phyloP scores from a whole-genome alignment of 2,888 invertebrate species.

The Zonitis immaculata region DNA sequence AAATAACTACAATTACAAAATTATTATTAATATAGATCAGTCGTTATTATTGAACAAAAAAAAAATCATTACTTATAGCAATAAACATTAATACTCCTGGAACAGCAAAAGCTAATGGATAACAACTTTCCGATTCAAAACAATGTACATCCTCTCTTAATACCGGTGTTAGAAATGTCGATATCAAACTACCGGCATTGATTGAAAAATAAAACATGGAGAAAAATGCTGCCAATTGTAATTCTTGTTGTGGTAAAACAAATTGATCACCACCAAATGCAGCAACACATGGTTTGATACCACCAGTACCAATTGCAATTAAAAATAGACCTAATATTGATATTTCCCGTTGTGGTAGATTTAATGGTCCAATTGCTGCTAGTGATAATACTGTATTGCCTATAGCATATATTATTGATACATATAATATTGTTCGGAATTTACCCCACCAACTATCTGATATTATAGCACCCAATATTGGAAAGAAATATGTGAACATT shows the following conservation, averaged over 20 bases:
- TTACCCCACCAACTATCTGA: slow-evolving; percentile 92
- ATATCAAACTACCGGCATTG: slow-evolving; percentile 84
- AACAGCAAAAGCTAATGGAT: slow-evolving; percentile 82
- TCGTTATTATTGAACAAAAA: too few species aligned
- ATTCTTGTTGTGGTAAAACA: slow-evolving; percentile 70
- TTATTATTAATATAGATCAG: too few species aligned
- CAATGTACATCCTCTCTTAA: slow-evolving; percentile 75
- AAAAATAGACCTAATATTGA: slow-evolving; percentile 61
- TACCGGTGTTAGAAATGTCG: slow-evolving; percentile 83
- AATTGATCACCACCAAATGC: slow-evolving; percentile 97
- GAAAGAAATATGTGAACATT: slow-evolving; percentile 86
- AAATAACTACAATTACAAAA: too few species aligned
- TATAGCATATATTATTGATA: slow-evolving; percentile 79
- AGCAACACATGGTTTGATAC: slow-evolving; percentile 93
- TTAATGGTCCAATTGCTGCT: slow-evolving; percentile 59
- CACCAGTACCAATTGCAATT: slow-evolving; percentile 88
- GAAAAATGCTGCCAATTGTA: slow-evolving; percentile 79
- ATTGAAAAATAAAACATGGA: slow-evolving; percentile 93
- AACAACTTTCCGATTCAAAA: slow-evolving; percentile 73
- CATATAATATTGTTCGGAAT: slow-evolving; percentile 82
- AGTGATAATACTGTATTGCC: slow-evolving; percentile 77
- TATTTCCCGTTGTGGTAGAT: slow-evolving; percentile 52
- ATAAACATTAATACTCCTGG: slow-evolving; percentile 82
- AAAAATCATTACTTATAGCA: too few species aligned
- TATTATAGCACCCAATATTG: slow-evolving; percentile 85